Evolutionary conservation across 2,113 vertebrate genomes (phyloP).

Genomic region (Montifringilla adamsi): DNA sequence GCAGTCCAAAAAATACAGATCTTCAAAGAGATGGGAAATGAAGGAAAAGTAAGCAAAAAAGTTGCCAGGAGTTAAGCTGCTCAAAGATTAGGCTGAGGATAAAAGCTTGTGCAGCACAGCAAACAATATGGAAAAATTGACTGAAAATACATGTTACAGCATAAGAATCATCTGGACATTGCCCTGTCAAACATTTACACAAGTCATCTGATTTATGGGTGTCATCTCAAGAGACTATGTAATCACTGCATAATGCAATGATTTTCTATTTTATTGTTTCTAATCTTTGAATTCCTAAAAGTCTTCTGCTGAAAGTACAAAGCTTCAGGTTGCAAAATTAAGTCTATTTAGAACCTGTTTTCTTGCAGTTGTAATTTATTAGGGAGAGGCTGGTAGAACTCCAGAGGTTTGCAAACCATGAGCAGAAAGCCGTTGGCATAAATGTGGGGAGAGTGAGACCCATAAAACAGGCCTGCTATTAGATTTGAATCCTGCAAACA

Average conservation of each 20-base stretch:
- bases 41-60: conserved; percentile 17
- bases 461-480: background rate
- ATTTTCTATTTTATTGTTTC: background rate
- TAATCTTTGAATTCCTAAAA: background rate
- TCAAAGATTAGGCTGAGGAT: background rate
- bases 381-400: background rate
- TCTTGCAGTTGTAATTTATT: background rate
- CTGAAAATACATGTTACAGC: background rate
- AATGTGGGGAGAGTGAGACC: background rate
- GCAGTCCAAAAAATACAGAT: background rate
- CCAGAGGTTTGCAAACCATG: background rate
- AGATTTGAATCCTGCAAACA: background rate
- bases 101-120: background rate
- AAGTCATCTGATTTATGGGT: background rate
- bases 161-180: conserved; percentile 12
- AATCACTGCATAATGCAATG: background rate
- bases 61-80: background rate
- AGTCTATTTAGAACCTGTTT: background rate
- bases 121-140: conserved; percentile 11
- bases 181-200: conserved; percentile 36
- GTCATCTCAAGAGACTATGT: background rate
- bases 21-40: conserved; percentile 19
- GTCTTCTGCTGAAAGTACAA: background rate
- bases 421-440: background rate
- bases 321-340: background rate